Conservation (phyloP, 2,888 invertebrate genomes). For the Lingula anatina region DNA sequence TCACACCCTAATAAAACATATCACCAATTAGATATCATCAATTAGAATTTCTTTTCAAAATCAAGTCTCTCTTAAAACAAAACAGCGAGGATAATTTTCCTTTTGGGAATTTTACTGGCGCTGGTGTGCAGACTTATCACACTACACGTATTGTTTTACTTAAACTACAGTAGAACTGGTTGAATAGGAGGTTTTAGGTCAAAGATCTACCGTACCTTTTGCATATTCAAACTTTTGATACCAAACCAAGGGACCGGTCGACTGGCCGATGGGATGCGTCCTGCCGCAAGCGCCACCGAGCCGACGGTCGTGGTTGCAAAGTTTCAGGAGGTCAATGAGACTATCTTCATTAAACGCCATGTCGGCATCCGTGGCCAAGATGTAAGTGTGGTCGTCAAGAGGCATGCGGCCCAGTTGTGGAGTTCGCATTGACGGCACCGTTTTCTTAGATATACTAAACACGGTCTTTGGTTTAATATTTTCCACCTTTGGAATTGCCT, state of each 20-base stretch:
- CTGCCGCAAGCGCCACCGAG: slow-evolving; percentile 26
- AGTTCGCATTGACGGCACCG: slow-evolving; percentile 4
- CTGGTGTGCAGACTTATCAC: background rate
- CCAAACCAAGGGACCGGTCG: slow-evolving; percentile 23
- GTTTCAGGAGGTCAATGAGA: slow-evolving; percentile 18
- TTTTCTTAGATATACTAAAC: slow-evolving; percentile 4
- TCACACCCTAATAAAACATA: too few species aligned
- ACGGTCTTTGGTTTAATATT: too few species aligned
- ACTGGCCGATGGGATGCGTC: slow-evolving; percentile 22
- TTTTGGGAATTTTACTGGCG: background rate
- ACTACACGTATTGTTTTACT: too few species aligned
- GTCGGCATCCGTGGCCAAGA: slow-evolving; percentile 27
- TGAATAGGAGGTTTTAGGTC: too few species aligned
- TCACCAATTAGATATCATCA: too few species aligned
- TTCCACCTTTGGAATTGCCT: too few species aligned
- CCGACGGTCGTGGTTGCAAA: slow-evolving; percentile 15
- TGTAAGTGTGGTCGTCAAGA: slow-evolving; percentile 18
- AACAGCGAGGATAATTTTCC: too few species aligned
- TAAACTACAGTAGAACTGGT: too few species aligned
- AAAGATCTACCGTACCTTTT: slow-evolving; percentile 20
- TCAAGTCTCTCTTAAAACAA: too few species aligned
- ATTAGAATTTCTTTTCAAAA: too few species aligned
- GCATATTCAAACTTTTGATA: slow-evolving; percentile 30
- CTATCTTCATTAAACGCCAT: slow-evolving; percentile 23
- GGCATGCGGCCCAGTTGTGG: background rate